Conservation (phyloP, 2,888 invertebrate species). For the Polydrusus pterygomalis region DNA sequence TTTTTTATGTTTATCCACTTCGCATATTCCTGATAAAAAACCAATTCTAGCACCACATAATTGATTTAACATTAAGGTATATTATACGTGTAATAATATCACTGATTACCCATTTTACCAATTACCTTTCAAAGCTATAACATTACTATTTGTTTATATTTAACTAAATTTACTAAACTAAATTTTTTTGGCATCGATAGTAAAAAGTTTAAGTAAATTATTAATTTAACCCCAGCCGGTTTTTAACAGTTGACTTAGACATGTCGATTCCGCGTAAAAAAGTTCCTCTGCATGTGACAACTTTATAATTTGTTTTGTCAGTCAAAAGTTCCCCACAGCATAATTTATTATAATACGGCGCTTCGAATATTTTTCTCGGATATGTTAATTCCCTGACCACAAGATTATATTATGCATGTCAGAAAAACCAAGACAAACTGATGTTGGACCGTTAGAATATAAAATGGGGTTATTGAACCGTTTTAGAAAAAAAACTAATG, state of each 20-base stretch:
- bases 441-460: slow-evolving; percentile 20
- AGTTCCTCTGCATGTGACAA: slow-evolving; percentile 46
- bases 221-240: slow-evolving; percentile 19
- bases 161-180: background rate
- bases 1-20: no score
- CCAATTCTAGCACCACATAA: no score
- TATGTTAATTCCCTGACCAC: slow-evolving; percentile 55
- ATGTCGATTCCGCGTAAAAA: slow-evolving; percentile 43
- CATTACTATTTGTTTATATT: background rate
- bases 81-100: no score
- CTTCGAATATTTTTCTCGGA: slow-evolving; percentile 46
- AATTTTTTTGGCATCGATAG: background rate
- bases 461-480: slow-evolving; percentile 5
- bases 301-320: slow-evolving; percentile 49
- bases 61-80: no score
- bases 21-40: no score
- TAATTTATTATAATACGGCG: slow-evolving; percentile 52
- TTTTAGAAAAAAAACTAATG: slow-evolving; percentile 4
- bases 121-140: no score
- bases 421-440: slow-evolving; percentile 30
- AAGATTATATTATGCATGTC: slow-evolving; percentile 39
- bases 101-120: no score
- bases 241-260: slow-evolving; percentile 37
- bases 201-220: background rate
- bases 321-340: slow-evolving; percentile 52